Conservation (phyloP, 30 jellyfish, hydroid and myxozoan genomes). For the Aurelia aurita region DNA sequence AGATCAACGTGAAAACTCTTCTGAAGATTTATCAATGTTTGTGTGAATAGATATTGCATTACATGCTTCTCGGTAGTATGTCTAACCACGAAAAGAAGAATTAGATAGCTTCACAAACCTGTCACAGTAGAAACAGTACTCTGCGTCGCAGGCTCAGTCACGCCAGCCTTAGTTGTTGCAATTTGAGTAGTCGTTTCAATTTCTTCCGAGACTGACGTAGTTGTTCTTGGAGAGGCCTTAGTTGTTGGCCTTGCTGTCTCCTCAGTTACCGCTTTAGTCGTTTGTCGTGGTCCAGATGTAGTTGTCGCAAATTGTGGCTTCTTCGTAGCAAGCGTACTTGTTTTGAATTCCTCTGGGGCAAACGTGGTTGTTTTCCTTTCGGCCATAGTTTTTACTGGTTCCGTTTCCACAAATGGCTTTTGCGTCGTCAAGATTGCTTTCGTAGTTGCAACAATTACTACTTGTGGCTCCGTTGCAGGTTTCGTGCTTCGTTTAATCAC, state of each 20-base stretch:
- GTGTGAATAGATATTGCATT: no score
- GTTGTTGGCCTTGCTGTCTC: not conserved
- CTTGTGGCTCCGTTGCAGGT: no score
- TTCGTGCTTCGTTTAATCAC: no score
- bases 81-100: no score
- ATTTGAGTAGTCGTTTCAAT: not conserved
- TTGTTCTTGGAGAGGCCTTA: not conserved
- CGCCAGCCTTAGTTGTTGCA: not conserved
- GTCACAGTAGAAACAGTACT: not conserved
- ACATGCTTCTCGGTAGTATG: no score
- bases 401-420: not conserved
- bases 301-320: not conserved
- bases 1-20: no score
- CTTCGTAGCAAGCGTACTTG: not conserved
- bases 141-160: not conserved
- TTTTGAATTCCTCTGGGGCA: no score
- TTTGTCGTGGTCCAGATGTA: not conserved
- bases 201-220: not conserved
- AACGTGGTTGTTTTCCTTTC: no score
- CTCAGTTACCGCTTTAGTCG: not conserved
- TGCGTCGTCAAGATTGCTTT: no score
- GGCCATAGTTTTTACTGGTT: not conserved
- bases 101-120: no score
- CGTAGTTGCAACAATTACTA: no score
- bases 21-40: no score